Evolutionary conservation across 2,888 invertebrate genomes (phyloP).

Genomic region (Smittia sp.): DNA sequence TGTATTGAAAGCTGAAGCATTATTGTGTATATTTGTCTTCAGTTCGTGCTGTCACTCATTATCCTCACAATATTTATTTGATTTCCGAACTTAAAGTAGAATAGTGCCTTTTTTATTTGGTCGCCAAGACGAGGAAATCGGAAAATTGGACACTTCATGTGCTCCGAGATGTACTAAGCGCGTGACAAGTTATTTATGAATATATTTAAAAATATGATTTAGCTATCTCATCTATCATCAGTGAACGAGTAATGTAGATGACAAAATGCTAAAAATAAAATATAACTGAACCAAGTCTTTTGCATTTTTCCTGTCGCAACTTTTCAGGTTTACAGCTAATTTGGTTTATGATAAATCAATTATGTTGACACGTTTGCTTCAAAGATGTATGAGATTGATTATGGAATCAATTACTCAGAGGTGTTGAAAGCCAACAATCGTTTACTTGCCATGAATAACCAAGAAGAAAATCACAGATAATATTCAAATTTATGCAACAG

Average conservation of each 20-base stretch:
- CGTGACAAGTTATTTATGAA: constrained; percentile 21
- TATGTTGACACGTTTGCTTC: too few species aligned
- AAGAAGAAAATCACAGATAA: too few species aligned
- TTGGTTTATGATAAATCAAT: too few species aligned
- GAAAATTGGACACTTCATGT: neutral
- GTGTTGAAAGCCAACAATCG: too few species aligned
- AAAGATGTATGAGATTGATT: too few species aligned
- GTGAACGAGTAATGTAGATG: neutral
- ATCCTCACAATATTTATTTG: neutral
- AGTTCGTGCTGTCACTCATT: too few species aligned
- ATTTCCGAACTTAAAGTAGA: constrained; percentile 29
- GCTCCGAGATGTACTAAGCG: too few species aligned
- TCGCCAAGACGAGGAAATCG: neutral
- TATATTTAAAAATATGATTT: constrained; percentile 22
- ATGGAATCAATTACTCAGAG: too few species aligned
- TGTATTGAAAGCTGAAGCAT: neutral
- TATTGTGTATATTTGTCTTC: neutral
- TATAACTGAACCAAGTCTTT: constrained; percentile 7
- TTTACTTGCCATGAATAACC: too few species aligned
- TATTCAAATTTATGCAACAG: too few species aligned
- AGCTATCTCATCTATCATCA: constrained; percentile 5
- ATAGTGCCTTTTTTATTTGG: constrained; percentile 38
- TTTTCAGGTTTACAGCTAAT: neutral
- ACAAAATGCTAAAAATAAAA: constrained; percentile 18
- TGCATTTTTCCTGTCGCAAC: neutral